A percentile compares a stretch with the other conserved stretches of the same genome.
phyloP scores from a whole-genome alignment of 64 coral and sea anemone genomes.

The Exaiptasia diaphana region DNA sequence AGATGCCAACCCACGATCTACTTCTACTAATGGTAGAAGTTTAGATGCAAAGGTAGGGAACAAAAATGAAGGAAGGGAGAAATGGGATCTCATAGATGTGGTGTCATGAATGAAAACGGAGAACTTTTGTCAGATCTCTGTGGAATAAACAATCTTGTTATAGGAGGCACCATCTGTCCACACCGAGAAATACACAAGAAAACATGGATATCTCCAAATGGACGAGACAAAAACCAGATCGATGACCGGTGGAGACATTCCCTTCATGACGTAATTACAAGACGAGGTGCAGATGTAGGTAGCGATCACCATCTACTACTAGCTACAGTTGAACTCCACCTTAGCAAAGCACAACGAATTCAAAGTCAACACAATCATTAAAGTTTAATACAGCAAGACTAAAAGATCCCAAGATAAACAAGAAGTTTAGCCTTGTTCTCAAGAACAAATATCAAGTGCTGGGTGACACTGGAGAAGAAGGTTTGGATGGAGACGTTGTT shows the following conservation, averaged over 20 bases:
- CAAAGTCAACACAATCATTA: not conserved
- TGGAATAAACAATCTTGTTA: not conserved
- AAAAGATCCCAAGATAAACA: not conserved
- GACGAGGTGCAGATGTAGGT: not conserved
- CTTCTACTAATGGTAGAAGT: not conserved
- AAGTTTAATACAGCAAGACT: not conserved
- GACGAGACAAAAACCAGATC: not conserved
- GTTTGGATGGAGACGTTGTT: not conserved
- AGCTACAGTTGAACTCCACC: not conserved
- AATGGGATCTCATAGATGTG: constrained; percentile 18
- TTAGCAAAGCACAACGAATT: not conserved
- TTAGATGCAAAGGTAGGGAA: constrained; percentile 21
- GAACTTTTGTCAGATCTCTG: not conserved
- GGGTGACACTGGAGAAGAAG: not conserved
- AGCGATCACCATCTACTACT: constrained; percentile 8
- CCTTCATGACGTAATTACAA: not conserved
- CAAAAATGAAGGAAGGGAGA: not conserved
- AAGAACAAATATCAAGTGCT: not conserved
- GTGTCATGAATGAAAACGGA: not conserved
- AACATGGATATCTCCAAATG: constrained; percentile 11
- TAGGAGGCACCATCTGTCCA: not conserved
- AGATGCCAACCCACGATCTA: not conserved
- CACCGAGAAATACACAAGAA: not conserved
- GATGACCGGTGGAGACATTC: not conserved
- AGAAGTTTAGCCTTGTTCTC: not conserved